These are phyloP conservation scores for Amphipoea lucens DNA, from an alignment of 2,888 invertebrate genomes.

Conservation along the genomic window DNA sequence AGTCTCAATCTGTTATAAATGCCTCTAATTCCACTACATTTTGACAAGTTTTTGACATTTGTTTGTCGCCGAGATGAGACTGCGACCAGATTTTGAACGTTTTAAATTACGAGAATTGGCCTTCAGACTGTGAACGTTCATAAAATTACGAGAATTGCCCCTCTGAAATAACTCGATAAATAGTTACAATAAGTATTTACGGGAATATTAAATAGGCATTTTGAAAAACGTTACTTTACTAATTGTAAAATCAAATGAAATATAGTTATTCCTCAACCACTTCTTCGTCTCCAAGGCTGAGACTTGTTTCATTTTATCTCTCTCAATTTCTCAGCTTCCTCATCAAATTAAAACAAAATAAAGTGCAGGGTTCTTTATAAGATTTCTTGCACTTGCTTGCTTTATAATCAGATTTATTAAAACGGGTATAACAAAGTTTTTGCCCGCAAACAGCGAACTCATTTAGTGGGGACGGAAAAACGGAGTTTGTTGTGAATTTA, in stretches of 20 bases:
- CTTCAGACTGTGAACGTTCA: no score
- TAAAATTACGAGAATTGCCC: background rate
- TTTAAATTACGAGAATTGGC: no score
- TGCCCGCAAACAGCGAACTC: conserved; percentile 1
- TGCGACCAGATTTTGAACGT: no score
- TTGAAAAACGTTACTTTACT: background rate
- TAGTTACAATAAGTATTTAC: background rate
- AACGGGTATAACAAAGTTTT: conserved; percentile 20
- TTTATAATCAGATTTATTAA: conserved; percentile 49
- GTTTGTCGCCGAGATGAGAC: no score
- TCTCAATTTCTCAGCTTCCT: conserved; percentile 3
- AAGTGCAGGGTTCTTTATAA: conserved; percentile 20
- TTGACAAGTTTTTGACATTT: no score
- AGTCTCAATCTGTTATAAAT: no score
- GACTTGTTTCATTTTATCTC: background rate
- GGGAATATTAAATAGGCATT: background rate
- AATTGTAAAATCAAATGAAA: conserved; percentile 2
- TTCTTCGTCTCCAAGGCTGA: background rate
- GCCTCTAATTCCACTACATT: no score
- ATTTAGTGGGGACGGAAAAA: conserved; percentile 20
- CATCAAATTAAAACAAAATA: conserved; percentile 22
- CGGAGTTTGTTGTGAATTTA: background rate
- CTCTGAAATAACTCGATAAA: background rate
- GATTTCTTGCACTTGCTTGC: conserved; percentile 36
- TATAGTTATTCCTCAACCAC: background rate